These are phyloP conservation scores for Dallia pectoralis DNA, from an alignment of 2,797 vertebrate genomes.

Conservation along the genomic window DNA sequence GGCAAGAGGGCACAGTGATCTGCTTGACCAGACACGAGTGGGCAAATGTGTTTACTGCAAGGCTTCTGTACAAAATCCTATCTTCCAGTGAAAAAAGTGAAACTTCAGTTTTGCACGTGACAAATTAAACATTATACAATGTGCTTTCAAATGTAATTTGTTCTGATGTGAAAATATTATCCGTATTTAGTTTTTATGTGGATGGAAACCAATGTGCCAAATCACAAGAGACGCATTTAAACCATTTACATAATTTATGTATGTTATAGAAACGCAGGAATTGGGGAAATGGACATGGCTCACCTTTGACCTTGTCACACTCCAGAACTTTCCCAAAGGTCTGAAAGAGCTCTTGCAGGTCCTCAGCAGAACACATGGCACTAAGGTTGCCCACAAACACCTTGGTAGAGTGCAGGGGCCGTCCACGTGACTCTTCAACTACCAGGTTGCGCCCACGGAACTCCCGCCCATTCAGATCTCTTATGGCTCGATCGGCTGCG, in stretches of 20 bases:
- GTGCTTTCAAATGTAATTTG: not conserved
- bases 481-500: conserved; percentile 86
- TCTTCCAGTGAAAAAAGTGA: not conserved
- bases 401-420: conserved; percentile 93
- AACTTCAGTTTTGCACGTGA: not conserved
- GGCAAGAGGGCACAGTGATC: not conserved
- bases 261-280: not conserved
- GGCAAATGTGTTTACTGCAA: not conserved
- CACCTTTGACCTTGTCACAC: conserved; percentile 99
- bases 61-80: not conserved
- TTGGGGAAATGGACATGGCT: conserved; percentile 26
- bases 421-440: conserved; percentile 90
- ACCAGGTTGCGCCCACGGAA: conserved; percentile 90
- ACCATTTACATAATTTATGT: not conserved
- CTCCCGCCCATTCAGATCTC: conserved; percentile 88
- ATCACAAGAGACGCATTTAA: not conserved
- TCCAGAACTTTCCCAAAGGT: conserved; percentile 94
- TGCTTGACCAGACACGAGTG: not conserved
- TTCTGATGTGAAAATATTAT: not conserved
- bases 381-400: conserved; percentile 98
- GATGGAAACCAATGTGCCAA: not conserved
- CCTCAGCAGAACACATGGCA: conserved; percentile 90
- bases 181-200: not conserved
- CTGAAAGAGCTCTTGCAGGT: conserved; percentile 93
- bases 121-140: not conserved